A percentile compares a stretch with the other conserved stretches of the same genome.
Evolutionary conservation across 2,113 vertebrate species (phyloP).

Genomic region (Etheostoma cragini): DNA sequence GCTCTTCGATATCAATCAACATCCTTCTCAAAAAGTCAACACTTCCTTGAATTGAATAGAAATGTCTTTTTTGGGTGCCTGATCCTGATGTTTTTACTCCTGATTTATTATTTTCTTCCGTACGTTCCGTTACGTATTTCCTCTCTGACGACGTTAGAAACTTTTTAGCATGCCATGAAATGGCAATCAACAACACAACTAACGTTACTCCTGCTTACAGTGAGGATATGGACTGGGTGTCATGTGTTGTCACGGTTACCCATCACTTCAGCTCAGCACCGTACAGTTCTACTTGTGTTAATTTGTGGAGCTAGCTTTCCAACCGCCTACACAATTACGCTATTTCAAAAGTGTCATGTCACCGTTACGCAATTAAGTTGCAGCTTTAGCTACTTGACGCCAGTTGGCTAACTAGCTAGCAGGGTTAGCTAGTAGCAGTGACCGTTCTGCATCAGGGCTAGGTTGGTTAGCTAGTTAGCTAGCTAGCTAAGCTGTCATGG

Average conservation of each 20-base stretch:
- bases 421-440: slow-evolving; percentile 19
- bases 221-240: too few relatives aligned
- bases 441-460: slow-evolving; percentile 6
- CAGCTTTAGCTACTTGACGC: slow-evolving; percentile 5
- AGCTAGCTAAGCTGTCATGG: slow-evolving; percentile 67
- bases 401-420: slow-evolving; percentile 34
- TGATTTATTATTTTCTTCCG: too few relatives aligned
- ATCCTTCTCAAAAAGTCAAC: not conserved
- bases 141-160: too few relatives aligned
- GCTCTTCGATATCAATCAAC: not conserved
- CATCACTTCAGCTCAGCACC: not conserved
- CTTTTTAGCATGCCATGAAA: too few relatives aligned
- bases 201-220: too few relatives aligned
- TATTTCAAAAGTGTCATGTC: not conserved
- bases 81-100: not conserved
- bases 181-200: too few relatives aligned
- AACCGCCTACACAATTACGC: too few relatives aligned
- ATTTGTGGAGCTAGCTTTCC: not conserved
- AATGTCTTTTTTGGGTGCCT: not conserved
- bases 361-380: not conserved
- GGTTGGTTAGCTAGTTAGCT: slow-evolving; percentile 47
- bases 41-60: not conserved
- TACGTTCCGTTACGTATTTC: too few relatives aligned
- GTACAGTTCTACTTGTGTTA: not conserved
- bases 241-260: slow-evolving; percentile 10